Evolutionary conservation across 2,888 invertebrate species (phyloP).

Genomic region (Metacarcinus magister): DNA sequence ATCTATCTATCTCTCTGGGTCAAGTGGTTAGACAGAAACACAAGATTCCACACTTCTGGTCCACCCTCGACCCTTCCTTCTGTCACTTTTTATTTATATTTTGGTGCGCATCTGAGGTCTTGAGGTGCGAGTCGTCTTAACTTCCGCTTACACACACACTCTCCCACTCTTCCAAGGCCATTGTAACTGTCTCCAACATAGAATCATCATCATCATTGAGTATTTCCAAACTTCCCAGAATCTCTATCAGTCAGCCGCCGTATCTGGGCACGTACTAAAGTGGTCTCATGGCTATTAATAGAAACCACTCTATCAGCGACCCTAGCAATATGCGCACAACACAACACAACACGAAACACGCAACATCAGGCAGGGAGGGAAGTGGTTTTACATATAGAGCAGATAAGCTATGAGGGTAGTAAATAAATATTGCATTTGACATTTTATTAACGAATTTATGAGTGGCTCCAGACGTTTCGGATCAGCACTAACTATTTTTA

Average conservation of each 20-base stretch:
- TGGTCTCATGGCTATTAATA: conserved; percentile 15
- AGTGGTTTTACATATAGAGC: background rate
- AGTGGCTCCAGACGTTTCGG: background rate
- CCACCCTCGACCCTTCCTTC: background rate
- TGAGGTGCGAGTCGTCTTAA: background rate
- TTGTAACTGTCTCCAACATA: background rate
- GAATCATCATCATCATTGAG: background rate
- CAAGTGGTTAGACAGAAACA: no score
- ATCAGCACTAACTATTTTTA: background rate
- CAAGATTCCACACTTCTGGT: background rate
- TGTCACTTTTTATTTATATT: no score
- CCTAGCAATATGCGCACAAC: background rate
- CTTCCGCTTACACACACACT: background rate
- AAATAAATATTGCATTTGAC: background rate
- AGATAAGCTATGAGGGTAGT: background rate
- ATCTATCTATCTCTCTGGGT: background rate
- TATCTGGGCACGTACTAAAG: conserved; percentile 6
- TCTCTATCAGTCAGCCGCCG: background rate
- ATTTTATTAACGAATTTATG: background rate
- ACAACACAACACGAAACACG: background rate
- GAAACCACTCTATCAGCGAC: background rate
- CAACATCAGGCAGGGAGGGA: background rate
- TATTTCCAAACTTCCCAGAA: conserved; percentile 39
- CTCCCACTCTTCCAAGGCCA: background rate
- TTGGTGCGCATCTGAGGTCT: background rate